Evolutionary conservation across 2,888 invertebrate species (phyloP), one percentile per base, ranked within the genome.

Genomic region (Caradrina kadenii): DNA sequence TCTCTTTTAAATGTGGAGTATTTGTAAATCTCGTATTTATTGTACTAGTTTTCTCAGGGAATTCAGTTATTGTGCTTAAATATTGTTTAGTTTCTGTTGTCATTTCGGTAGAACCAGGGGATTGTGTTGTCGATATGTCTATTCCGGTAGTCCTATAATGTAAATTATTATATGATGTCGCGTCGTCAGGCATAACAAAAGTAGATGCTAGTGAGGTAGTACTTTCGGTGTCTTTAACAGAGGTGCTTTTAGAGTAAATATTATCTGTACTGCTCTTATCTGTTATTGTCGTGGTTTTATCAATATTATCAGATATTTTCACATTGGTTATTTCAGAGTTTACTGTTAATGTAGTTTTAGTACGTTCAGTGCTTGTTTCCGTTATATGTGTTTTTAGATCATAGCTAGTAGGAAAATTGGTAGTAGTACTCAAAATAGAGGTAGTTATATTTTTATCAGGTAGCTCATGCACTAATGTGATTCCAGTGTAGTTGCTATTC

Each of bases 401-500:
- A 62, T 52, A 52, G 21, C 42, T 55, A 48, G 26, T 48, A 35
- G 61, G 45, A 35, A 63, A 48, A 74, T 52, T 42, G 13, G 61
- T 80, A 35, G 21, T 64, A 26, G 62, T 52, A 11, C 26, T 4
- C 17, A 50, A 55, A 21, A 60, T 58, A n/a, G 62, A 66, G 39
- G 63, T 64, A 42, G 63, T 78, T 60, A 62, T 66, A 63, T 78
- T 83, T 73, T 74, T 79, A 49, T 67, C 73, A n/a, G 79, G 75
- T 70, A 74, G 35, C 45, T 79, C 82, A 83, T 79, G 80, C 64
- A 77, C 39, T 59, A 83, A 64, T 19, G 84, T 83, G 26, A 86
- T 81, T 39, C 85, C 86, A 17, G 94, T 94, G 74, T 89, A 93
- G 66, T 94, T 93, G 66, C 90, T 93, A 73, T 91, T 93, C 65